Evolutionary conservation across 1,140 invertebrate species (phyloP), one percentile per base, ranked within the genome.

Genomic region (Papilio xuthus): DNA sequence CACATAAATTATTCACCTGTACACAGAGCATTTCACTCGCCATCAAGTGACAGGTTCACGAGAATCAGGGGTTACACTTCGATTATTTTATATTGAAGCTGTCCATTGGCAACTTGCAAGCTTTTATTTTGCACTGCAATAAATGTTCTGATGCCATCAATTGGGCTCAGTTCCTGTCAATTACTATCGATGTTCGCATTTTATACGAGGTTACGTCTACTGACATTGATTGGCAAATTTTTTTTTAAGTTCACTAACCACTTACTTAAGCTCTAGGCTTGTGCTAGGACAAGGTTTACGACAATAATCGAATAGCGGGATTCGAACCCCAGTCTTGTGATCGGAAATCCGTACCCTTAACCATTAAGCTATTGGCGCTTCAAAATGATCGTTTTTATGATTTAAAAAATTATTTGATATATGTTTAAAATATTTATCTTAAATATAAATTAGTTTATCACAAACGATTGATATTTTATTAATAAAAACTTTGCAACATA

Each of bases 1-100:
- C 75, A 79, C 78, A 85, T 90, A 90, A 92, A 90, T 90, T 89
- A 90, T 90, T 90, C 88, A 90, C 80, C 79, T 80, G 82, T 82
- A 81, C 79, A 83, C 75, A 87, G 82, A 84, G 86, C 77, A 87
- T 86, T 87, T 85, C 81, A 86, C 85, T 86, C 84, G 83, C 84
- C 85, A 88, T 88, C 86, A 83, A 87, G 88, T 86, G 87, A 85
- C 85, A 84, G 79, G 82, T 83, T 79, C 79, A 78, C 60, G 23
- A 71, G 81, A 67, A 81, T 79, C 79, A 72, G 63, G 69, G 10
- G 20, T 87, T 82, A 84, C 80, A 84, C 72, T 82, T 71, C 84
- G 83, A 86, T 87, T 86, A 85, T 88, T 86, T 86, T 83, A 81
- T 83, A 79, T 81, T 75, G 78, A 77, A 77, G 77, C 79, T 77